phyloP scores from a whole-genome alignment of 2,888 invertebrate genomes.

The Luffia ferchaultella region DNA sequence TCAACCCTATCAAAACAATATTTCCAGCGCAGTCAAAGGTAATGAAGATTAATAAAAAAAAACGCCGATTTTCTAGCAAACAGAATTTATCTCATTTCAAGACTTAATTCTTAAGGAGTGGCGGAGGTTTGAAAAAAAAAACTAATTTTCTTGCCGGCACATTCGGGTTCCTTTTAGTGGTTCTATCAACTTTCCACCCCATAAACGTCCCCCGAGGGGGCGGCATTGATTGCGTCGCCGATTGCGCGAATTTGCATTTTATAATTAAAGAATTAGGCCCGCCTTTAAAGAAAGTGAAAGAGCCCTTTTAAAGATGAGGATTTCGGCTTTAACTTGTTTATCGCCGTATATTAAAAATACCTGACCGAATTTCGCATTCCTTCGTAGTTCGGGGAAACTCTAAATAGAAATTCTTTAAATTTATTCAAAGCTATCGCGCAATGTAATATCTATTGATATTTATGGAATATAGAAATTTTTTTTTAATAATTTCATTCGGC shows the following conservation, averaged over 20 bases:
- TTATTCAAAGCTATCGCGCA: neutral
- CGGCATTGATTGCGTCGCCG: slow-evolving; percentile 40
- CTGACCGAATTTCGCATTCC: neutral
- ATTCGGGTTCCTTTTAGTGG: slow-evolving; percentile 22
- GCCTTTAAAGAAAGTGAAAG: slow-evolving; percentile 11
- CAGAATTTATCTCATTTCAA: neutral
- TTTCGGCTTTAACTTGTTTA: neutral
- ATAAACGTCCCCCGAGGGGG: slow-evolving; percentile 41
- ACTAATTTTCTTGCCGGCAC: slow-evolving; percentile 7
- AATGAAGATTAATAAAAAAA: neutral
- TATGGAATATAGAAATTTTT: too few relatives aligned
- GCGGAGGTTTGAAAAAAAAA: slow-evolving; percentile 6
- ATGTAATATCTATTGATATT: too few relatives aligned
- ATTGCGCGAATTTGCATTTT: slow-evolving; percentile 54
- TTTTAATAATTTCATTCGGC: too few relatives aligned
- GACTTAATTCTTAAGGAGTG: neutral
- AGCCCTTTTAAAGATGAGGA: neutral
- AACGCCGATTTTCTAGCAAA: neutral
- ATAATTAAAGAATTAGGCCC: slow-evolving; percentile 58
- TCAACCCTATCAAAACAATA: too few relatives aligned
- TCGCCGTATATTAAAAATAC: slow-evolving; percentile 2
- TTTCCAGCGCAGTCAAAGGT: neutral
- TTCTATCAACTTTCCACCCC: slow-evolving; percentile 54
- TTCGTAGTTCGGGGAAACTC: neutral
- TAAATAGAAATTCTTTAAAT: neutral